Conservation (phyloP, 2,113 vertebrate genomes). For the Eudyptes chrysolophus region DNA sequence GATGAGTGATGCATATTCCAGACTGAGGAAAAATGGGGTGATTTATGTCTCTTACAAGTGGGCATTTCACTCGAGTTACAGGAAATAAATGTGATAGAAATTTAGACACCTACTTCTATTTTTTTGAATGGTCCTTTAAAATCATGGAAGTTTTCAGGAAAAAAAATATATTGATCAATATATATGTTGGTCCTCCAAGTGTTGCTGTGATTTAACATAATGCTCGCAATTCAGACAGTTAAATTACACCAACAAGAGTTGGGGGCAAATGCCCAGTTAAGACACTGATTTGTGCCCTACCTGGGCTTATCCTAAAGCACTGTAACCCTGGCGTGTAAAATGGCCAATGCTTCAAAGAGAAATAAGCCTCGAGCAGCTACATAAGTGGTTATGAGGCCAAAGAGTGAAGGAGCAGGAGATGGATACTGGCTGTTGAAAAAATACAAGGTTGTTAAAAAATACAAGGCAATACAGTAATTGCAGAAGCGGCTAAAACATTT, state of each 20-base stretch:
- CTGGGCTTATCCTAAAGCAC: background rate
- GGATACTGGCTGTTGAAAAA: background rate
- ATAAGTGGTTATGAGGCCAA: background rate
- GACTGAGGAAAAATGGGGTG: background rate
- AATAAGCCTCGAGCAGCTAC: background rate
- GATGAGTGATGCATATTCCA: background rate
- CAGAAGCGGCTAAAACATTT: background rate
- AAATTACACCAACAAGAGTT: background rate
- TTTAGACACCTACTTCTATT: background rate
- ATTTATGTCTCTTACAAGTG: background rate
- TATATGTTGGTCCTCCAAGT: background rate
- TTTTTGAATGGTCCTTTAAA: background rate
- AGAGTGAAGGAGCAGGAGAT: background rate
- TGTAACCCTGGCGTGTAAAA: background rate
- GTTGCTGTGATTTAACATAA: background rate
- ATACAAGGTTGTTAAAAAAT: background rate
- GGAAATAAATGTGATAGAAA: background rate
- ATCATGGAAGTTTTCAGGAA: background rate
- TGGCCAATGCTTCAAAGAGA: background rate
- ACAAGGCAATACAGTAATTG: background rate
- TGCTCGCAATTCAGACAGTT: background rate
- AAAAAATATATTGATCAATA: no score
- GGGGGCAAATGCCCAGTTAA: background rate
- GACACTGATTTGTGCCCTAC: background rate
- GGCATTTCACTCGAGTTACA: background rate